Conservation (phyloP, 1,140 invertebrate species). For the Heterodera schachtii region DNA sequence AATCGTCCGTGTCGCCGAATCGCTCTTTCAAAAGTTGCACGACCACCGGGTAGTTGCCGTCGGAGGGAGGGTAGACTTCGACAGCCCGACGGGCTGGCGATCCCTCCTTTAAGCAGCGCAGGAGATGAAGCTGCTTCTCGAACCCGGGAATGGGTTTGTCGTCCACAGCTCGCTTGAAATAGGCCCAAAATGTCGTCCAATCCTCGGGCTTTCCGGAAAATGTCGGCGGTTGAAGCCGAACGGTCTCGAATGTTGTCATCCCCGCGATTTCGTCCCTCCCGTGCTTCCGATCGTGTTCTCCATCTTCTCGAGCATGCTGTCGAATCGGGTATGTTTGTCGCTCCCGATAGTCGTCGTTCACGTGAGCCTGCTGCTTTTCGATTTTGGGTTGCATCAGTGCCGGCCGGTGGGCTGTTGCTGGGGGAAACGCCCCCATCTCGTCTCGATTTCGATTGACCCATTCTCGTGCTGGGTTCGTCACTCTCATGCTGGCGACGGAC, state of each 20-base stretch:
- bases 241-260: neutral
- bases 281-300: neutral
- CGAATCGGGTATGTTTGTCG: too few species aligned
- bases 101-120: neutral
- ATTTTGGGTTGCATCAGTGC: too few species aligned
- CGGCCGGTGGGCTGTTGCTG: too few species aligned
- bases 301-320: too few species aligned
- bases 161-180: neutral
- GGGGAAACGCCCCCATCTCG: too few species aligned
- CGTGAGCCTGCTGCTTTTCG: neutral
- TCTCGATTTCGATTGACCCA: neutral
- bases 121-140: neutral
- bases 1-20: neutral
- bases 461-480: neutral
- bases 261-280: neutral
- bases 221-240: neutral
- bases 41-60: conserved; percentile 10
- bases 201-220: conserved; percentile 1
- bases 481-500: too few species aligned
- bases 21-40: neutral
- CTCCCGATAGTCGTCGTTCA: too few species aligned
- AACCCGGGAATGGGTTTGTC: neutral
- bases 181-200: conserved; percentile 7
- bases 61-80: conserved; percentile 5
- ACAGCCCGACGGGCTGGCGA: neutral